Base-by-base conservation (phyloP, 2,888 invertebrate genomes). In the Drosophila yooni region DNA sequence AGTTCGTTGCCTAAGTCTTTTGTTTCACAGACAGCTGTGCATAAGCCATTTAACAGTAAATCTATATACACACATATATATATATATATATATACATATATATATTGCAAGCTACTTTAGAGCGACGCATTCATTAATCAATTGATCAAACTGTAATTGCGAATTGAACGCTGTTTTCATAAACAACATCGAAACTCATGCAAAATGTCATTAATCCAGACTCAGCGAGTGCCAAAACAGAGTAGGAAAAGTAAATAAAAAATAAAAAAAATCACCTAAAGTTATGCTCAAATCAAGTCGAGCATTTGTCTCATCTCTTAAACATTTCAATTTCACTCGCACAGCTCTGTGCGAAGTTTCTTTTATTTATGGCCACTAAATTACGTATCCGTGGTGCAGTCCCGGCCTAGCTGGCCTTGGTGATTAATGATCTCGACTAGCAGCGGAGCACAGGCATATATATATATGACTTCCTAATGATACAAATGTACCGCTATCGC, bases 251-350 rank as follows among this genome's bases (percentile, higher is more conserved):
- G 61, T 54, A 67, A 60, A 21, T 8, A 38, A 18, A 38, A 38
- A 34, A 34, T 34, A 18, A 36, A 40, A 15, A 46, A 46, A 4
- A 46, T 15, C 15, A 46, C 0, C 36, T 52, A 36, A 57, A 62
- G 82, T 86, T 73, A 70, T 57, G 76, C 73, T 70, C 83, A 81
- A 85, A 85, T 85, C 84, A 89, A 85, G 87, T 87, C 74, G 88
- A 78, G 81, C 85, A 86, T 86, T 86, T 86, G 86, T 86, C 86
- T 89, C 90, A 89, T 89, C 86, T 89, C 89, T 77, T 85, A 88
- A 86, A 86, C 89, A 87, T 88, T 87, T 87, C 89, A 90, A 87
- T 87, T 87, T 87, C 87, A 80, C 87, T 87, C 71, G 81, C 78
- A 64, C 64, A 61, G 25, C 72, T 73, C 53, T 71, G 61, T 67